Percentiles rank a stretch among this genome's conserved stretches.
phyloP scores from a whole-genome alignment of 2,888 invertebrate species.

The Muschampia plurimacula region DNA sequence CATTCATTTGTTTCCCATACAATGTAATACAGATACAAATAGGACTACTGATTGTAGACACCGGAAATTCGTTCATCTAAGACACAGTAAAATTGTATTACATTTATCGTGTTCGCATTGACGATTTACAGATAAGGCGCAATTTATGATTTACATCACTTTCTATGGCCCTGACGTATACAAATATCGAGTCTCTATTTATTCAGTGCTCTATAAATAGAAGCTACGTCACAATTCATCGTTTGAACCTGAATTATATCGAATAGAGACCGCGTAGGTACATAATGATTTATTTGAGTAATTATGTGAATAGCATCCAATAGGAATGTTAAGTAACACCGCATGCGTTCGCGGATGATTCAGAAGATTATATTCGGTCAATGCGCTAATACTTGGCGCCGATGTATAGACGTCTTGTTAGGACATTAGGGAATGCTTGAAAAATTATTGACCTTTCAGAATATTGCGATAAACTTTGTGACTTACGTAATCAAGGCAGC shows the following conservation, averaged over 20 bases:
- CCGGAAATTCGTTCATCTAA: background rate
- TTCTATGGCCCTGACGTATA: conserved; percentile 19
- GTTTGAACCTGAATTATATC: conserved; percentile 32
- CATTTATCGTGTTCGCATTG: conserved; percentile 9
- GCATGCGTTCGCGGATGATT: conserved; percentile 68
- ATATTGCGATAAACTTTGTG: background rate
- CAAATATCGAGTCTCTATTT: conserved; percentile 12
- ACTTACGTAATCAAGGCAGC: background rate
- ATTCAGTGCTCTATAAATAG: conserved; percentile 27
- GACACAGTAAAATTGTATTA: background rate
- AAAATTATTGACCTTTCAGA: conserved; percentile 21
- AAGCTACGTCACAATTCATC: conserved; percentile 31
- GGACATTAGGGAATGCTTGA: conserved; percentile 30
- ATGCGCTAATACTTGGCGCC: conserved; percentile 75
- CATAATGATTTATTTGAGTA: conserved; percentile 74
- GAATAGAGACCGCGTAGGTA: conserved; percentile 40
- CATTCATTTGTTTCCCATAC: conserved; percentile 11
- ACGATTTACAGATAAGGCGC: conserved; percentile 16
- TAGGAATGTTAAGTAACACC: conserved; percentile 82
- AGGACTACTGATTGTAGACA: background rate
- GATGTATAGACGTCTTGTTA: conserved; percentile 45
- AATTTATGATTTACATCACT: conserved; percentile 19
- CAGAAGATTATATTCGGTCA: conserved; percentile 77
- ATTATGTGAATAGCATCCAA: conserved; percentile 75
- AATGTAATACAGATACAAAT: conserved; percentile 1